phyloP scores from a whole-genome alignment of 30 jellyfish, hydroid and myxozoan genomes.

The Clytia hemisphaerica region DNA sequence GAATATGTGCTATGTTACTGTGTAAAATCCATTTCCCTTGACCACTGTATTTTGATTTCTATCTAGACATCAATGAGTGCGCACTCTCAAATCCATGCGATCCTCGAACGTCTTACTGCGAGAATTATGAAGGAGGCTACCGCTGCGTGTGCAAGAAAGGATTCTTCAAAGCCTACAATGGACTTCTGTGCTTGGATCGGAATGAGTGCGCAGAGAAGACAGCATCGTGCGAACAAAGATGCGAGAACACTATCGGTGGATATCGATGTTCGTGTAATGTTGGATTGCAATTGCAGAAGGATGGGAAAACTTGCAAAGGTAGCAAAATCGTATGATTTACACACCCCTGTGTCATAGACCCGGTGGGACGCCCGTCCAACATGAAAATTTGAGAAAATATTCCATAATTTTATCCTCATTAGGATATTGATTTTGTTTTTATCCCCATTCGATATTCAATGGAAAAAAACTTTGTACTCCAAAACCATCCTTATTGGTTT shows the following conservation, averaged over 20 bases:
- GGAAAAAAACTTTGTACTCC: too few relatives aligned
- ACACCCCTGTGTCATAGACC: too few relatives aligned
- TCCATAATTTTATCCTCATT: background rate
- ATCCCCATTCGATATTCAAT: too few relatives aligned
- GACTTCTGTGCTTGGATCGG: constrained; percentile 32
- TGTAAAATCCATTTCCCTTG: background rate
- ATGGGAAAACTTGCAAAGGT: constrained; percentile 60
- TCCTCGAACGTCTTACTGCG: constrained; percentile 51
- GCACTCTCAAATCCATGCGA: constrained; percentile 55
- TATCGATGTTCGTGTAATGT: constrained; percentile 52
- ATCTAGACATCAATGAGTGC: constrained; percentile 70
- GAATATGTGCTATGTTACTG: background rate
- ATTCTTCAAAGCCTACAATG: constrained; percentile 19
- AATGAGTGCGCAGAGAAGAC: constrained; percentile 63
- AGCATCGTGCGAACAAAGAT: constrained; percentile 56
- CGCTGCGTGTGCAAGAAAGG: constrained; percentile 64
- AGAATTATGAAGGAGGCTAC: constrained; percentile 67
- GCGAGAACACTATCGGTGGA: constrained; percentile 60
- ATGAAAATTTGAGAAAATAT: too few relatives aligned
- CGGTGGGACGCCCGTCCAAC: too few relatives aligned
- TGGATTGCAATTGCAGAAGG: constrained; percentile 43
- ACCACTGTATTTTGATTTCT: background rate
- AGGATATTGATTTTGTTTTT: background rate
- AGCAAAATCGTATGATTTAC: background rate
- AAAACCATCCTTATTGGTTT: too few relatives aligned